A percentile compares a stretch with the other conserved stretches of the same genome.
These are phyloP conservation scores for Oegoconia quadripuncta DNA, from an alignment of 2,888 invertebrate species.

Conservation along the genomic window DNA sequence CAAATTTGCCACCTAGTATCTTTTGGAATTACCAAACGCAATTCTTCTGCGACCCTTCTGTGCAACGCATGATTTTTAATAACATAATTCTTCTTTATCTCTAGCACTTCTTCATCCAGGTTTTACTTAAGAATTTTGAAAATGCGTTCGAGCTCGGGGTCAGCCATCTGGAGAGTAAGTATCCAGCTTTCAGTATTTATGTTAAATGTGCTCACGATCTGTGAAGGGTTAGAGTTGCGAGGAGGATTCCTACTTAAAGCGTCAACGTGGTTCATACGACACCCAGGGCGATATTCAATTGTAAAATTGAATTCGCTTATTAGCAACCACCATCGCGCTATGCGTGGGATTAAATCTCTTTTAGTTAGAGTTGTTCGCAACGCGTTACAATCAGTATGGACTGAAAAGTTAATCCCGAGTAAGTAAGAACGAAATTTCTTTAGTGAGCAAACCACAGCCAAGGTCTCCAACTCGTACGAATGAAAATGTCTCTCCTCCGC, in stretches of 20 bases:
- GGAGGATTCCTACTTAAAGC: slow-evolving; percentile 3
- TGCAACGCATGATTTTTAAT: slow-evolving; percentile 10
- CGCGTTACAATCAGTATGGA: slow-evolving; percentile 25
- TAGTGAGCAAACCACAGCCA: slow-evolving; percentile 28
- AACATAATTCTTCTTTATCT: slow-evolving; percentile 9
- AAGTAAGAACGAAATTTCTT: slow-evolving; percentile 29
- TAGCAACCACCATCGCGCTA: slow-evolving; percentile 35
- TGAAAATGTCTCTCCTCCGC: slow-evolving; percentile 20
- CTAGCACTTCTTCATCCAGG: slow-evolving; percentile 7
- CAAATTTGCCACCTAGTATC: slow-evolving; percentile 23
- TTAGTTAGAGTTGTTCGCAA: slow-evolving; percentile 26
- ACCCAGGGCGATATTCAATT: slow-evolving; percentile 21
- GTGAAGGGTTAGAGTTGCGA: not conserved
- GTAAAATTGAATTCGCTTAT: slow-evolving; percentile 32
- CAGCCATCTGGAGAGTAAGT: slow-evolving; percentile 9
- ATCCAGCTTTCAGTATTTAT: slow-evolving; percentile 16
- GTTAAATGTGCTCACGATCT: not conserved
- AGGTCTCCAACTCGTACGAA: slow-evolving; percentile 25
- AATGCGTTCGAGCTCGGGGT: slow-evolving; percentile 14
- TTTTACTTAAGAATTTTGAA: slow-evolving; percentile 10
- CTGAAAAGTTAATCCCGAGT: slow-evolving; percentile 21
- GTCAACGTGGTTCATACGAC: slow-evolving; percentile 36
- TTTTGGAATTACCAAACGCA: not conserved
- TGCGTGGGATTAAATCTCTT: slow-evolving; percentile 30
- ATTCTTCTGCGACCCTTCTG: slow-evolving; percentile 3